Base-by-base conservation (phyloP, 2,888 invertebrate genomes). In the Sinotaia quadrata region DNA sequence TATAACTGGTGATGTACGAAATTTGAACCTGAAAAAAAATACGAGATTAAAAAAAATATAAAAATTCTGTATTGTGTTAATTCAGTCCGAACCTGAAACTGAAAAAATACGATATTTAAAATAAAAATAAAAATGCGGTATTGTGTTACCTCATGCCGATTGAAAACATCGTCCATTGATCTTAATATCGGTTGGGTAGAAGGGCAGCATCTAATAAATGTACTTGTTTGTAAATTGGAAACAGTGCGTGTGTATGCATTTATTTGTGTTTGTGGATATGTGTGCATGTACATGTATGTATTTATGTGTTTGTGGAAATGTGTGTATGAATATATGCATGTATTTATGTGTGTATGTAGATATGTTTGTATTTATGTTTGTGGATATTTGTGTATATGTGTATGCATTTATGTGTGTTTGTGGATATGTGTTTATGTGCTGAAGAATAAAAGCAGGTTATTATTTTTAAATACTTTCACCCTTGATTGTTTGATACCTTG, bases 241-340 rank as follows among this genome's bases (percentile, higher is more conserved):
- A 31, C 21, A 12, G 10, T 58, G 41, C 41, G 41, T 41, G 24
- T 58, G 37, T 37, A n/a, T 58, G 37, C 33, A 27, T 57, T 10
- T 34, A n/a, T 57, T 15, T 57, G n/a, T 57, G 34, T 57, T 15
- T 34, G 34, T 34, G 34, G 31, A n/a, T 57, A n/a, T 57, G 34
- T 57, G 34, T 57, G 57, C 34, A 34, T 34, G 57, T 57, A 34
- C 34, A 21, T 57, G 34, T 57, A 34, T 57, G 57, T 34, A 34
- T 57, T 21, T 33, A n/a, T 57, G 57, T 34, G 57, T 2, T 31
- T 12, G 18, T 34, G 12, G 4, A 27, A 37, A 12, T 37, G 58
- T 37, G 2, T 37, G 37, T 57, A 18, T 57, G 34, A 34, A 18
- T 57, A 8, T 58, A 10, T 58, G 37, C 37, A 21, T 21, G 33